These are phyloP conservation scores for Calephelis perditalis DNA, from an alignment of 2,888 invertebrate genomes.

Conservation along the genomic window DNA sequence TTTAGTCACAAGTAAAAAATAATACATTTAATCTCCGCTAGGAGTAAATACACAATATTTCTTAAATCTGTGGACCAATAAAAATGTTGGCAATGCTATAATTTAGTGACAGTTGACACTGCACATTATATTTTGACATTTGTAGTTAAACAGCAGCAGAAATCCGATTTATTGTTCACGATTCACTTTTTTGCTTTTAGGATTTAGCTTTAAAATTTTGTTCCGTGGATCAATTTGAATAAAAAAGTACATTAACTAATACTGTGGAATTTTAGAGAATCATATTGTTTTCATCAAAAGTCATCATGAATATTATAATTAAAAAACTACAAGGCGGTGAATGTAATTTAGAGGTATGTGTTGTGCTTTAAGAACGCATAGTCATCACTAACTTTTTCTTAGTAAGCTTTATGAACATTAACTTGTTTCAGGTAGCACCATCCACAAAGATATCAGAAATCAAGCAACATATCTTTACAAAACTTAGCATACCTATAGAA, in stretches of 20 bases:
- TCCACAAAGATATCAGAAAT: constrained; percentile 81
- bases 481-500: constrained; percentile 81
- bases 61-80: no score
- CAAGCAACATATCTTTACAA: constrained; percentile 81
- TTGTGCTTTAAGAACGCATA: constrained; percentile 5
- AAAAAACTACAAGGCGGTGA: constrained; percentile 86
- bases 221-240: background rate
- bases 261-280: background rate
- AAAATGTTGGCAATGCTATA: no score
- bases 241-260: constrained; percentile 11
- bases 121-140: background rate
- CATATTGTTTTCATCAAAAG: no score
- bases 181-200: background rate
- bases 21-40: no score
- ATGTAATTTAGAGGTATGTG: constrained; percentile 80
- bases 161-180: background rate
- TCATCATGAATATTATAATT: constrained; percentile 81
- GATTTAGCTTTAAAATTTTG: background rate
- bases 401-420: background rate
- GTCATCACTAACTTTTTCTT: background rate
- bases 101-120: no score
- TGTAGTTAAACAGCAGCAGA: background rate
- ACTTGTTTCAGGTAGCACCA: constrained; percentile 67
- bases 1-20: no score
- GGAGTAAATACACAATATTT: no score